Percentiles rank a stretch among this genome's conserved stretches.
phyloP scores from a whole-genome alignment of 2,797 vertebrate genomes.

The Microchirus variegatus region DNA sequence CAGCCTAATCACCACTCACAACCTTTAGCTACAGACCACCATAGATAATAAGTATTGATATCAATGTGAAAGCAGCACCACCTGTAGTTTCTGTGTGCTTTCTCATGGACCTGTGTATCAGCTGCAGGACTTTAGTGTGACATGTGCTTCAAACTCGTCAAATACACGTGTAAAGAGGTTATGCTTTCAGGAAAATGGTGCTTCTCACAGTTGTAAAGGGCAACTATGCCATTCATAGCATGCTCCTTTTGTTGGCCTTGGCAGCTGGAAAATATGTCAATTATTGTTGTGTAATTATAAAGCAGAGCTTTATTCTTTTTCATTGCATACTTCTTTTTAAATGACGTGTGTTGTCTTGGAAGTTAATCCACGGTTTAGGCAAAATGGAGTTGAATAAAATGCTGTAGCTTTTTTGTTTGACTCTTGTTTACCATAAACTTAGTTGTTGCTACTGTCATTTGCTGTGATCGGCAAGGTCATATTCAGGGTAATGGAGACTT shows the following conservation, averaged over 20 bases:
- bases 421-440: conserved; percentile 6
- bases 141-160: conserved; percentile 14
- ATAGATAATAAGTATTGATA: conserved; percentile 20
- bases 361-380: conserved; percentile 6
- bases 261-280: conserved; percentile 6
- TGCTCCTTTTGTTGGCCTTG: conserved; percentile 6
- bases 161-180: conserved; percentile 3
- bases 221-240: not conserved
- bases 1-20: no score
- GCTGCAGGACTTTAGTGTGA: not conserved
- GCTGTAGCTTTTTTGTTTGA: conserved; percentile 1
- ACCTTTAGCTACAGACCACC: no score
- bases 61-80: conserved; percentile 15
- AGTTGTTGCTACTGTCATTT: conserved; percentile 21
- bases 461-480: conserved; percentile 36
- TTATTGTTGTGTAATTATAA: not conserved
- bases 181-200: not conserved
- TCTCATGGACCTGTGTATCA: conserved; percentile 35
- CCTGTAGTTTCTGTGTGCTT: conserved; percentile 30
- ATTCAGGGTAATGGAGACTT: conserved; percentile 8
- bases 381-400: conserved; percentile 2
- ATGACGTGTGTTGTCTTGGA: not conserved
- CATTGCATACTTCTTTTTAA: not conserved
- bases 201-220: not conserved
- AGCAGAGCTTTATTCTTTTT: not conserved